Evolutionary conservation across 92 coral and sea anemone species (phyloP), one percentile per base, ranked within the genome.

Genomic region (Porites evermanni): DNA sequence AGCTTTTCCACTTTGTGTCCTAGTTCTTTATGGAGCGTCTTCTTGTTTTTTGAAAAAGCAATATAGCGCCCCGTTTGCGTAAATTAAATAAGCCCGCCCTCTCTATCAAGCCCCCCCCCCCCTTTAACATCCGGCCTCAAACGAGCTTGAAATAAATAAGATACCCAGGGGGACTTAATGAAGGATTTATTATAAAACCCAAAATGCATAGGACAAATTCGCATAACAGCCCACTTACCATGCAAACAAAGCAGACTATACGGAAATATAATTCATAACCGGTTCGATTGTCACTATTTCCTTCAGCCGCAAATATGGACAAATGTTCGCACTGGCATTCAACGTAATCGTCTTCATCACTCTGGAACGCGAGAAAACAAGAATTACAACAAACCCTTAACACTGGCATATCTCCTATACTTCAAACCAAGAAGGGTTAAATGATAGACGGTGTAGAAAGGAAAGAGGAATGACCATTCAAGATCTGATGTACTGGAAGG

Each of bases 241-340:
- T 81, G 88, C 98, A 96, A 12, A 96, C 94, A 76, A 95, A 95
- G 72, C 95, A 93, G 26, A 95, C 98, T 20, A 88, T 93, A 75
- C 79, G 95, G 94, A 95, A 97, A 53, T 90, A 87, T 24, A 87
- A 83, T 23, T 90, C 78, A 63, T 97, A 95, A 14, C 98, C 98
- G 47, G 92, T 91, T 8, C 99, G 93, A 72, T 95, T 94, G 68
- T 97, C 99, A 74, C 98, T 97, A 67, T 95, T 87, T 26, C 96
- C 99, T 64, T 91, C 95, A 53, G 95, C 94, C 67, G 99, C 99
- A 78, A 92, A 97, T 88, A 90, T 93, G 1, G 99, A 90, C 87
- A 94, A 74, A 84, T 96, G 99, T 74, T 86, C 84, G 72, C 99
- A 96, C 86, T 91, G 93, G 63, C 99, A 96, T 85, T 96, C 99